These are phyloP conservation scores for Cremastobaeus sp. DNA, from an alignment of 2,888 invertebrate species.

Conservation along the genomic window DNA sequence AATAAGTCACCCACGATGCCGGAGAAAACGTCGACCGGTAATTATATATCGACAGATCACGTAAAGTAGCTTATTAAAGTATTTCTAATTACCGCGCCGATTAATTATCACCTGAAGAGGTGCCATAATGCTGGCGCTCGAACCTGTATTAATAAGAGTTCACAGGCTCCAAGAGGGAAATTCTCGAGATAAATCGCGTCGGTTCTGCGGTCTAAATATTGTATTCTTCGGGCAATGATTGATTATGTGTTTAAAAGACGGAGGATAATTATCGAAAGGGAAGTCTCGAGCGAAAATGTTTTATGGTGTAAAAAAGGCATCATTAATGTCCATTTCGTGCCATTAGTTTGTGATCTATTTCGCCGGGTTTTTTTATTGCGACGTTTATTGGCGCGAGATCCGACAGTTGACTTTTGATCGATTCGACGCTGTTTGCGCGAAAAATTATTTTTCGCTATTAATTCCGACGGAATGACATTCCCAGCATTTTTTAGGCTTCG, in stretches of 20 bases:
- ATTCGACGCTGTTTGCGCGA: slow-evolving; percentile 3
- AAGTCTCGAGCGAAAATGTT: not conserved
- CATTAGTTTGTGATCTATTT: not conserved
- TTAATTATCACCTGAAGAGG: slow-evolving; percentile 35
- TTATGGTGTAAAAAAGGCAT: not conserved
- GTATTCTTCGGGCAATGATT: slow-evolving; percentile 12
- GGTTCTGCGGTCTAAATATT: slow-evolving; percentile 6
- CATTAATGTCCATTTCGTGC: slow-evolving; percentile 13
- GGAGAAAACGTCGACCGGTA: slow-evolving; percentile 17
- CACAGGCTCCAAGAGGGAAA: not conserved
- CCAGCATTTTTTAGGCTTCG: slow-evolving; percentile 41
- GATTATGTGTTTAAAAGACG: slow-evolving; percentile 19
- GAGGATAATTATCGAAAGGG: not conserved
- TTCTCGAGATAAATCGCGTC: slow-evolving; percentile 19
- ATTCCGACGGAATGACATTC: slow-evolving; percentile 16
- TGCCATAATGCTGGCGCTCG: slow-evolving; percentile 10
- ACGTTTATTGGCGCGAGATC: not conserved
- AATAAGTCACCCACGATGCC: slow-evolving; percentile 12
- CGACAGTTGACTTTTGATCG: not conserved
- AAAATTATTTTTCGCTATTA: slow-evolving; percentile 22
- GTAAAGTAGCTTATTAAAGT: slow-evolving; percentile 27
- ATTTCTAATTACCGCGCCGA: slow-evolving; percentile 35
- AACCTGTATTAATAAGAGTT: slow-evolving; percentile 37
- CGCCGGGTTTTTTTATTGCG: too few relatives aligned
- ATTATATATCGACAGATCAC: slow-evolving; percentile 45